These are phyloP conservation scores for Halesus radiatus DNA, from an alignment of 1,140 invertebrate species.

Conservation along the genomic window DNA sequence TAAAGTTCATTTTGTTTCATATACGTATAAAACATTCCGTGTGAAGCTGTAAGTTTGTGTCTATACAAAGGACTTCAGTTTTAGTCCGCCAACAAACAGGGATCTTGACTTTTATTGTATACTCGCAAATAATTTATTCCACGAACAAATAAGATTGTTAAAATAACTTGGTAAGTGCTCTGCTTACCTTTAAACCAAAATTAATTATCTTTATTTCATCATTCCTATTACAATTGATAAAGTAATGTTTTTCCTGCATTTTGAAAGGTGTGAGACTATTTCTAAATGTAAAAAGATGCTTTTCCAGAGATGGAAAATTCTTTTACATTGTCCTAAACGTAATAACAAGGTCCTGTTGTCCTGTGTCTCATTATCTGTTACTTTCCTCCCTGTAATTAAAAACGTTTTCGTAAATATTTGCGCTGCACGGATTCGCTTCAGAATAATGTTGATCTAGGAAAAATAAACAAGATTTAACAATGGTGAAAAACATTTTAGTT, in stretches of 20 bases:
- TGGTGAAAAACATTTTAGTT: no score
- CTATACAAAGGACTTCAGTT: no score
- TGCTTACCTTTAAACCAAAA: no score
- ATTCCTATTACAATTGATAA: neutral
- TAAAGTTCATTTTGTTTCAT: no score
- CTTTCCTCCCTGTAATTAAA: neutral
- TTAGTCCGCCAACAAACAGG: no score
- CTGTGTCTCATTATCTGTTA: slow-evolving; percentile 6
- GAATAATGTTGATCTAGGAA: slow-evolving; percentile 8
- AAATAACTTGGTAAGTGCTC: no score
- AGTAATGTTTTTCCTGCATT: neutral
- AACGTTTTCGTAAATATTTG: slow-evolving; percentile 12
- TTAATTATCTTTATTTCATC: no score
- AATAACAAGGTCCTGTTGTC: neutral
- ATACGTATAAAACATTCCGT: no score
- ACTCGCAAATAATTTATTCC: no score
- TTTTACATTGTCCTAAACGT: slow-evolving; percentile 4
- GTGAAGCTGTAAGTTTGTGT: no score
- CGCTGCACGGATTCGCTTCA: neutral
- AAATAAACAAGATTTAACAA: neutral
- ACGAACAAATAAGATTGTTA: no score
- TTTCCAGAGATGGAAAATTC: slow-evolving; percentile 2
- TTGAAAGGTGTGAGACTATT: neutral
- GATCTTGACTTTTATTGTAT: no score
- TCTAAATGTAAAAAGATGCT: slow-evolving; percentile 11